These are phyloP conservation scores for Callitettix versicolor DNA, from an alignment of 1,140 invertebrate species.

Conservation along the genomic window DNA sequence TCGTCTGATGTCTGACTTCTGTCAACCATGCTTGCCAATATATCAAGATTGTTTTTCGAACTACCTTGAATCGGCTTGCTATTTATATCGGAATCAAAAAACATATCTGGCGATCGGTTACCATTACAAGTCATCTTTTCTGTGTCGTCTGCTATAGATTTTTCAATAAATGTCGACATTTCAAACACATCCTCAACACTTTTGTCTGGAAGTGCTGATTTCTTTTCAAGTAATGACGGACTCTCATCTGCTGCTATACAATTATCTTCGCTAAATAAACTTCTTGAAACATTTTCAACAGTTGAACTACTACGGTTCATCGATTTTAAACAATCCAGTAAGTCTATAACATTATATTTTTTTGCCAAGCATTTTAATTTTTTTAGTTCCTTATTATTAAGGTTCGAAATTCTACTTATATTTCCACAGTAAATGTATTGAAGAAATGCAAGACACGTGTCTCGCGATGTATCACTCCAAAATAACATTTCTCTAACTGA, in stretches of 20 bases:
- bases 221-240: too few relatives aligned
- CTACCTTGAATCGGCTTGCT: not conserved
- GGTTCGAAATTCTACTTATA: not conserved
- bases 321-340: too few relatives aligned
- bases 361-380: too few relatives aligned
- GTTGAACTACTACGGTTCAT: too few relatives aligned
- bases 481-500: conserved; percentile 13
- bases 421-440: conserved; percentile 16
- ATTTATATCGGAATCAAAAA: conserved; percentile 3
- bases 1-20: not conserved
- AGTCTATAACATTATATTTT: too few relatives aligned
- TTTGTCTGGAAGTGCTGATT: too few relatives aligned
- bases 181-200: too few relatives aligned
- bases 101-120: conserved; percentile 12
- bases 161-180: too few relatives aligned
- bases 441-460: conserved; percentile 16
- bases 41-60: not conserved
- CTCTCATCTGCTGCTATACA: too few relatives aligned
- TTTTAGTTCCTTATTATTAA: not conserved
- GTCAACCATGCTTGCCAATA: conserved; percentile 2
- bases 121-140: not conserved
- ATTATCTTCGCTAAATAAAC: too few relatives aligned
- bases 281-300: too few relatives aligned
- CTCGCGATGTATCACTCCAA: conserved; percentile 15
- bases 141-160: too few relatives aligned